A percentile compares a stretch with the other conserved stretches of the same genome.
phyloP scores from a whole-genome alignment of 2,113 vertebrate genomes.

The Potamarius usumacintae region DNA sequence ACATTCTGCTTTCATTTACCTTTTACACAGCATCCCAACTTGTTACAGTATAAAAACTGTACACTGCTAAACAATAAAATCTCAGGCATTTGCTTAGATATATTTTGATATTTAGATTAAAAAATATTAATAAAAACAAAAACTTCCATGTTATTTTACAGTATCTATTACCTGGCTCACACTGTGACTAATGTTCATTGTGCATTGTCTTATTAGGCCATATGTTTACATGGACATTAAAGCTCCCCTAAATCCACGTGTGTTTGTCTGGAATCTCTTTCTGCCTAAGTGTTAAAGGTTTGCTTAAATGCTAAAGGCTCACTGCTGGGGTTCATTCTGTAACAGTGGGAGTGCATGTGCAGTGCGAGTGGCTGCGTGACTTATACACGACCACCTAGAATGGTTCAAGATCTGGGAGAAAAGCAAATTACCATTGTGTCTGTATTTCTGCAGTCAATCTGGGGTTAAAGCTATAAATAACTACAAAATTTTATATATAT shows the following conservation, averaged over 20 bases:
- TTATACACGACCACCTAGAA: not conserved
- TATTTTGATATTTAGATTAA: too few relatives aligned
- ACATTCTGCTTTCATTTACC: too few relatives aligned
- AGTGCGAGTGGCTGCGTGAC: not conserved
- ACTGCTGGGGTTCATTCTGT: not conserved
- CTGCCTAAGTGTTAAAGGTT: not conserved
- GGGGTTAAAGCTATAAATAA: too few relatives aligned
- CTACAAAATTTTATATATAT: too few relatives aligned
- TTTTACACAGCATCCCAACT: too few relatives aligned
- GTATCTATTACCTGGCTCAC: too few relatives aligned
- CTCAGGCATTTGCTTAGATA: too few relatives aligned
- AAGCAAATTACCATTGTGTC: not conserved
- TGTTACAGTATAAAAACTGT: too few relatives aligned
- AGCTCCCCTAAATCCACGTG: not conserved
- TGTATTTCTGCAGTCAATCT: too few relatives aligned
- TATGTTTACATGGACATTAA: conserved; percentile 45
- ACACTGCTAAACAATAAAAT: too few relatives aligned
- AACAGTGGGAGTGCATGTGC: not conserved
- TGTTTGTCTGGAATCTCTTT: not conserved
- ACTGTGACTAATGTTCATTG: not conserved
- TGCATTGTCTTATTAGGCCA: conserved; percentile 18
- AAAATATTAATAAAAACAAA: too few relatives aligned
- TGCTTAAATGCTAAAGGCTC: not conserved
- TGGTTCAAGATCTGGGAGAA: not conserved
- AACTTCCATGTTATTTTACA: too few relatives aligned